Base-by-base conservation (phyloP, 2,113 vertebrate species). In the Sialia sialis region DNA sequence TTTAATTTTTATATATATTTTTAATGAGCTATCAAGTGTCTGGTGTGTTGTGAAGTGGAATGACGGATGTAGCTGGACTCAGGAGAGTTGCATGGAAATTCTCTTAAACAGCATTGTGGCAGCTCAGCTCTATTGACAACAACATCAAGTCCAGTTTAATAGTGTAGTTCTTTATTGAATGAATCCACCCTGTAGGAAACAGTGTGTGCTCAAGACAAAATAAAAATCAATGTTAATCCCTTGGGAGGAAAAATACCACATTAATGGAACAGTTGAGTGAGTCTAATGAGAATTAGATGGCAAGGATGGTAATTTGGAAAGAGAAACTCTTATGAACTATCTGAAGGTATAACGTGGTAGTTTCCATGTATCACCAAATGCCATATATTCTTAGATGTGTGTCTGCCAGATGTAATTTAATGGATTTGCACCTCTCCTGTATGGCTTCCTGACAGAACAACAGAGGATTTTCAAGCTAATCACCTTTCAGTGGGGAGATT, bases 201-300 rank as follows among this genome's bases (percentile, higher is more conserved):
- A 51, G 51, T 92, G 67, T 87, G 66, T 74, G 69, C 4, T 5
- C 43, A 75, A 81, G 64, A 76, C 63, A 56, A 66, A 92, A 93
- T 85, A 76, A n/a, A 34, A 84, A 93, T 86, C 93, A 77, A 92
- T 95, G 81, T 70, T 89, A 79, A 74, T 91, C 80, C 63, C 70
- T 67, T 77, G 67, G 59, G 84, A 95, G 66, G 80, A 85, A 89
- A 94, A 94, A 81, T 81, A 52, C 4, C 87, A 90, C 90, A 92
- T 94, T 86, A 92, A 76, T 6, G 7, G 86, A 94, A 87, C 78
- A 82, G 78, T 25, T 87, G 79, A 95, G 62, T 87, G 85, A 95
- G 36, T 54, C 83, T 94, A 92, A 94, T 96, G 78, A 96, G 87
- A 96, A 68, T 92, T 81, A 89, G 66, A 94, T 96, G 79, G 89